These are phyloP conservation scores for Gobius niger DNA, from an alignment of 2,113 vertebrate species.

Conservation along the genomic window DNA sequence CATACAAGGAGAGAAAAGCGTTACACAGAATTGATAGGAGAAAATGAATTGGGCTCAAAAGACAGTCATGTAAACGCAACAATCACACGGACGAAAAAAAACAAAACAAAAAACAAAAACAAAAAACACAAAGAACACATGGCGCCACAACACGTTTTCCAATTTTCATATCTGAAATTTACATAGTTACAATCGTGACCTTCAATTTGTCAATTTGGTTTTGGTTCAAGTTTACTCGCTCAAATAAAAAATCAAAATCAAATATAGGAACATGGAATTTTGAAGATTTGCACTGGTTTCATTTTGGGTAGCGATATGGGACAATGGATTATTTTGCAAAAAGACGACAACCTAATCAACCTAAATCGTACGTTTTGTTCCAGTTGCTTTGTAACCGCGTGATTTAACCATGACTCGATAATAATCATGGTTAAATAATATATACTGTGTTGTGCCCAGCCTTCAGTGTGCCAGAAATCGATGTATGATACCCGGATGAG, in stretches of 20 bases:
- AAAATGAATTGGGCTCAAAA: constrained; percentile 36
- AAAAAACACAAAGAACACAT: background rate
- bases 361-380: background rate
- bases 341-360: background rate
- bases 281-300: no score
- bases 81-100: background rate
- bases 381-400: no score
- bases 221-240: no score
- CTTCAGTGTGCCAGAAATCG: constrained; percentile 5
- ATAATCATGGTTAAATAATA: background rate
- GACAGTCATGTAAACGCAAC: constrained; percentile 13
- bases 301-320: no score
- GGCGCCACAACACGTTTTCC: constrained; percentile 24
- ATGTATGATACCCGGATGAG: constrained; percentile 13
- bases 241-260: no score
- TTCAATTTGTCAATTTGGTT: no score
- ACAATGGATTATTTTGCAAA: no score
- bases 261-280: no score
- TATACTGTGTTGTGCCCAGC: background rate
- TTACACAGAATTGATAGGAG: constrained; percentile 21
- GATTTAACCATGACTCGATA: no score
- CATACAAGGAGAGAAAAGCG: constrained; percentile 20
- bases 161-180: background rate
- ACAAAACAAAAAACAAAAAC: no score
- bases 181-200: no score